Evolutionary conservation across 53 echinoderm and acorn worm species (phyloP), one percentile per base, ranked within the genome.

Genomic region (Apostichopus leukothele): DNA sequence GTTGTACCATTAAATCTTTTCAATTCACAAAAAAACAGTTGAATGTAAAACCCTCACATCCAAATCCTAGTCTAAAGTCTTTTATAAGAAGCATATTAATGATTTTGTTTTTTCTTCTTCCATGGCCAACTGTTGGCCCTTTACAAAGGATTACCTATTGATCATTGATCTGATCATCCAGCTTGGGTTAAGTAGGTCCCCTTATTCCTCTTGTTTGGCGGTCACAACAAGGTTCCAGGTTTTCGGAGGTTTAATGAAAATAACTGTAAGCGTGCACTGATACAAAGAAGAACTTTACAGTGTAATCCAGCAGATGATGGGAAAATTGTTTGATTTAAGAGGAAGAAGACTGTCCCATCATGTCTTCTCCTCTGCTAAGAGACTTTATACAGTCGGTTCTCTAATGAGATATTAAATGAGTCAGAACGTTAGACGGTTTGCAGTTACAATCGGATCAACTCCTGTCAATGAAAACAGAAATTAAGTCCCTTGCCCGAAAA

Each of bases 61-160:
- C 19, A 51, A 79, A 53, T 52, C 50, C 53, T 19, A 52, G 51
- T 79, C 79, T 50, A 51, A 51, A 39, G 39, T 39, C n/a, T 19
- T 16, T 51, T 79, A n/a, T 19, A 53, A 53, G 19, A 53, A 51
- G 79, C 52, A 50, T 79, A 79, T 79, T 79, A 53, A 79, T 79
- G 79, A 79, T 52, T 79, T 79, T 18, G 50, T 79, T 53, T 79
- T 79, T 52, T 50, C 53, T 18, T 39, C 39, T 79, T 53, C 53
- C 50, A 79, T 79, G 79, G 79, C 50, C 79, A 79, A 50, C 51
- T 51, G 39, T 39, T 39, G 39, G 76, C 26, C 8, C 19, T 11
- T 11, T 75, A 50, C 25, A 75, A 11, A 75, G 76, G 50, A n/a
- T 25, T 75, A 50, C 76, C 76, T 39, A 39, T 39, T 39, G 39